A percentile compares a stretch with the other conserved stretches of the same genome.
These are phyloP conservation scores for Asteroscopus sphinx DNA, from an alignment of 2,888 invertebrate genomes.

Conservation along the genomic window DNA sequence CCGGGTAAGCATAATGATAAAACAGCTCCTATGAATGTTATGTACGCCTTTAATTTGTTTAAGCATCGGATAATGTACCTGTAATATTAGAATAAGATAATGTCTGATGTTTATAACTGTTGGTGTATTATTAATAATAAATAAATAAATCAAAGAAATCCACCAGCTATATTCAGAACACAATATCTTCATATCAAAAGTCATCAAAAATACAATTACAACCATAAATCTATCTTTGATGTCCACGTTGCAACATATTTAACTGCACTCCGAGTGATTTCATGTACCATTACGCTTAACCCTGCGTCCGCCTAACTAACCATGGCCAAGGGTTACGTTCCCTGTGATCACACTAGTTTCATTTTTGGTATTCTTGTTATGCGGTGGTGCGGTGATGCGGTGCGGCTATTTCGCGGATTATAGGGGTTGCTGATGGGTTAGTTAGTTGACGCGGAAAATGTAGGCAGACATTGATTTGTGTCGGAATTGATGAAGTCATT, in stretches of 20 bases:
- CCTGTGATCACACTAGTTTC: constrained; percentile 78
- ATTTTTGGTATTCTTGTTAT: constrained; percentile 80
- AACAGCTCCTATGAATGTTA: no score
- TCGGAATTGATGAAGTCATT: constrained; percentile 6
- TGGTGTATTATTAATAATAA: no score
- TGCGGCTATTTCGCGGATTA: constrained; percentile 53
- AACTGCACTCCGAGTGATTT: constrained; percentile 78
- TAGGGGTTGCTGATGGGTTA: constrained; percentile 43
- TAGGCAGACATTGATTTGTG: constrained; percentile 43
- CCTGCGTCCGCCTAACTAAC: constrained; percentile 79
- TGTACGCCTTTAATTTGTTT: no score
- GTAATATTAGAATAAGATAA: no score
- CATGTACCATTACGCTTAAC: constrained; percentile 79
- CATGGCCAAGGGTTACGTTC: constrained; percentile 82
- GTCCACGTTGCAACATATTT: constrained; percentile 77
- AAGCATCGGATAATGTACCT: no score
- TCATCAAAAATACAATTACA: constrained; percentile 41
- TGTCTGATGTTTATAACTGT: no score
- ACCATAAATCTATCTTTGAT: constrained; percentile 67
- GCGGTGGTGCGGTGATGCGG: constrained; percentile 72
- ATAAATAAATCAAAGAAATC: no score
- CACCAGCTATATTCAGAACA: background rate
- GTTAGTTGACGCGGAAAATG: constrained; percentile 47
- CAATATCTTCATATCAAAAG: constrained; percentile 15
- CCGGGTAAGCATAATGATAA: no score